These are phyloP conservation scores for Bubo scandiacus DNA, from an alignment of 2,113 vertebrate genomes.

Conservation along the genomic window DNA sequence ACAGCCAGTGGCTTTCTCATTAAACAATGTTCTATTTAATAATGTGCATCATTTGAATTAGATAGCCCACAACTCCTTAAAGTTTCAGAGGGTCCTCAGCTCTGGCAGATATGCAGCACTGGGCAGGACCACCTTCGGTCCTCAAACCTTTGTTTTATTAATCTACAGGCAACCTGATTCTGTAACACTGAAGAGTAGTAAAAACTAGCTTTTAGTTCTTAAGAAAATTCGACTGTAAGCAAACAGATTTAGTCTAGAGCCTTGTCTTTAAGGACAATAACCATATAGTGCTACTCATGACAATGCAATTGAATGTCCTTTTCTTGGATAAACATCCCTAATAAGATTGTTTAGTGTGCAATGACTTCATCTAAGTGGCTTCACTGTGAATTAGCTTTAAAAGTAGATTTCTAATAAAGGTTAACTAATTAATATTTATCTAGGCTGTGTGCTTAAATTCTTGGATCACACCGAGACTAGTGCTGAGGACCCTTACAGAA, in stretches of 20 bases:
- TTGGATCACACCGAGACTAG: not conserved
- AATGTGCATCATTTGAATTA: not conserved
- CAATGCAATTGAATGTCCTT: not conserved
- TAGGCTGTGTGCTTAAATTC: not conserved
- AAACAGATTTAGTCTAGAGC: not conserved
- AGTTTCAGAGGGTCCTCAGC: not conserved
- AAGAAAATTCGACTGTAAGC: not conserved
- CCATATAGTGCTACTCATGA: constrained; percentile 21
- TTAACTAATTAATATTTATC: not conserved
- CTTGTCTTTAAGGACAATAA: constrained; percentile 40
- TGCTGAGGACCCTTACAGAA: not conserved
- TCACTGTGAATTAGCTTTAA: not conserved
- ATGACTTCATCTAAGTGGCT: constrained; percentile 27
- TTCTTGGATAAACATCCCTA: constrained; percentile 41
- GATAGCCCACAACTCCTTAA: not conserved
- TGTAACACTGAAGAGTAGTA: not conserved
- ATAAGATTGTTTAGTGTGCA: constrained; percentile 14
- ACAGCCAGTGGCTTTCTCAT: not conserved
- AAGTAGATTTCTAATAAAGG: not conserved
- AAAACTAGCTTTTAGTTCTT: not conserved
- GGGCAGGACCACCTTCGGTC: not conserved
- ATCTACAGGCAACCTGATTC: not conserved
- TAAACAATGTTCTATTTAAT: not conserved
- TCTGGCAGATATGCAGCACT: not conserved
- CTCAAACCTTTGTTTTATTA: not conserved